phyloP scores from a whole-genome alignment of 92 coral and sea anemone genomes.

The Epizoanthus illoricatus region DNA sequence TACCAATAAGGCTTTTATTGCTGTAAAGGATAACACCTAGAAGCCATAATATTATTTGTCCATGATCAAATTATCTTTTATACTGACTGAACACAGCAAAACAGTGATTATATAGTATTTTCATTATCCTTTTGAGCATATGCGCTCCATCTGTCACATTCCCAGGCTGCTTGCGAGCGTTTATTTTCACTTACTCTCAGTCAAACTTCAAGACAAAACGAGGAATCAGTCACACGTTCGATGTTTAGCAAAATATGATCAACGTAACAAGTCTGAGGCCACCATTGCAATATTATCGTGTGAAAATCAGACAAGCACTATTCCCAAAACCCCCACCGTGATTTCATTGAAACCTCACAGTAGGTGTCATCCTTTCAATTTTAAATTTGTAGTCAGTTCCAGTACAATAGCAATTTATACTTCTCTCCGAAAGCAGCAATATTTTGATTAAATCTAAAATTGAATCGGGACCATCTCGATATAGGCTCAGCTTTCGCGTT shows the following conservation, averaged over 20 bases:
- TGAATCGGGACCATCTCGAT: conserved; percentile 15
- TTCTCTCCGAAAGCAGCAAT: conserved; percentile 23
- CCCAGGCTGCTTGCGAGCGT: conserved; percentile 59
- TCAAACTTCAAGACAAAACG: conserved; percentile 29
- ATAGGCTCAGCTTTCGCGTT: conserved; percentile 33
- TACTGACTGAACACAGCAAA: conserved; percentile 85
- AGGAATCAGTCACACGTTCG: conserved; percentile 17
- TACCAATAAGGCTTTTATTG: conserved; percentile 49
- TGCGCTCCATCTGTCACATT: conserved; percentile 78
- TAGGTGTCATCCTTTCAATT: conserved; percentile 22
- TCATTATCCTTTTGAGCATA: conserved; percentile 71
- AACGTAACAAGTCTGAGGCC: conserved; percentile 16
- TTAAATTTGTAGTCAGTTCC: conserved; percentile 25
- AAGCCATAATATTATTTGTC: conserved; percentile 74
- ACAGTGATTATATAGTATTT: conserved; percentile 65
- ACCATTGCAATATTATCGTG: conserved; percentile 33
- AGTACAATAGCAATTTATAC: conserved; percentile 38
- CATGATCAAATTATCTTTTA: conserved; percentile 69
- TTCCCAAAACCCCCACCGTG: conserved; percentile 37
- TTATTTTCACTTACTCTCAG: conserved; percentile 43
- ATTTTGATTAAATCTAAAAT: conserved; percentile 24
- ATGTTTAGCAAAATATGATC: conserved; percentile 18
- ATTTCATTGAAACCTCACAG: conserved; percentile 33
- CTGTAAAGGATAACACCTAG: conserved; percentile 44
- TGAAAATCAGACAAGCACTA: conserved; percentile 14